These are phyloP conservation scores for Macaria notata DNA, from an alignment of 2,888 invertebrate genomes.

Conservation along the genomic window DNA sequence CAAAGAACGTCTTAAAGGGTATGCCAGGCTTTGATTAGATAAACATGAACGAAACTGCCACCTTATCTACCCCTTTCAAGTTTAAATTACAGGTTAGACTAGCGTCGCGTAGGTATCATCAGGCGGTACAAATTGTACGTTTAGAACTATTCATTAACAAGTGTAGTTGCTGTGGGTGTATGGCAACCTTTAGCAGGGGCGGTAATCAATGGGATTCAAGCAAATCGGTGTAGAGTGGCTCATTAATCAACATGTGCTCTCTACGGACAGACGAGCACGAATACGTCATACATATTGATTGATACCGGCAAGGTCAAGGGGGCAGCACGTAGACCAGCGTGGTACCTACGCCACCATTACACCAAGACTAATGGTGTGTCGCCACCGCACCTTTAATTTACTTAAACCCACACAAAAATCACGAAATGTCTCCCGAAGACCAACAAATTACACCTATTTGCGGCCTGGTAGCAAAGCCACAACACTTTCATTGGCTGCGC, in stretches of 20 bases:
- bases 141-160: constrained; percentile 8
- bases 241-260: constrained; percentile 51
- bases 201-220: constrained; percentile 42
- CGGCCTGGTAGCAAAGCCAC: constrained; percentile 41
- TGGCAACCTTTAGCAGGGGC: constrained; percentile 27
- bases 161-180: constrained; percentile 9
- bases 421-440: constrained; percentile 27
- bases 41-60: constrained; percentile 7
- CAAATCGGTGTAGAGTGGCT: constrained; percentile 42
- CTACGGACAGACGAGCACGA: constrained; percentile 32
- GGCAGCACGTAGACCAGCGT: constrained; percentile 46
- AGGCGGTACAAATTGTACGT: constrained; percentile 1
- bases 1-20: constrained; percentile 11
- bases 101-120: constrained; percentile 6
- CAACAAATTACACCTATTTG: constrained; percentile 18
- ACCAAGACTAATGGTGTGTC: constrained; percentile 45
- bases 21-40: constrained; percentile 11
- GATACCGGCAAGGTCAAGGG: constrained; percentile 67
- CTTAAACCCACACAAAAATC: constrained; percentile 34
- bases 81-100: constrained; percentile 11
- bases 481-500: constrained; percentile 39
- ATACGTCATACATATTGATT: constrained; percentile 64
- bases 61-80: constrained; percentile 9
- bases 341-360: constrained; percentile 40
- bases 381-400: constrained; percentile 43